Base-by-base conservation (phyloP, 2,113 vertebrate species). In the Bufo gargarizans region DNA sequence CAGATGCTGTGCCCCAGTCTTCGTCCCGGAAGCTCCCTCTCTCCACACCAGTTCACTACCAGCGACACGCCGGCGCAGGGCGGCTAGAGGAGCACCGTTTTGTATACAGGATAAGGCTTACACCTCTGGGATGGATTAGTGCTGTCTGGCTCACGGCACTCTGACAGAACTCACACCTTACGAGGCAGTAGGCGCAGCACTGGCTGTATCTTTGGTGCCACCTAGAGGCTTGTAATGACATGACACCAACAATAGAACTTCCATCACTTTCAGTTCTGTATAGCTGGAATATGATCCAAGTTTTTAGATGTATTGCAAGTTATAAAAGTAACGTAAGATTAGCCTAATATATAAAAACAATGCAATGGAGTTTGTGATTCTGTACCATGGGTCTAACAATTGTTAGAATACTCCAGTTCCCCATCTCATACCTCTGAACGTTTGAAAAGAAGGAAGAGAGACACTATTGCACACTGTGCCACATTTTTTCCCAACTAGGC, bases 41-140 rank as follows among this genome's bases (percentile, higher is more conserved):
- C 76, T 63, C 74, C 56, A n/a, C 74, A 19, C 56, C 45, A 16
- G 14, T 3, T 10, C 71, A 20, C 6, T 8, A 56, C 17, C 63
- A 71, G 50, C 65, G 19, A 22, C 43, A 63, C 81, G 61, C 58
- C 45, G 82, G 67, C 85, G 76, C 85, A 86, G 85, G 20, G 16
- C 59, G 22, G 12, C 6, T 63, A 86, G 76, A 20, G 4, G 72
- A 63, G 55, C 84, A 13, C 84, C 58, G 58, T 8, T 50, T 14
- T 50, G 67, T 43, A 45, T 12, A 72, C 82, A 83, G 43, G 33
- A 19, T n/a, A 17, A 43, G 6, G 16, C 13, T 4, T 47, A 0
- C 69, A 45, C 43, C 5, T 86, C 85, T 17, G 22, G n/a, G 85
- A 61, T 67, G n/a, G 85, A 78, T 86, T 86, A 61, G 45, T 45